These are phyloP conservation scores for Chamaetylas fuelleborni DNA, from an alignment of 2,113 vertebrate genomes.

Conservation along the genomic window DNA sequence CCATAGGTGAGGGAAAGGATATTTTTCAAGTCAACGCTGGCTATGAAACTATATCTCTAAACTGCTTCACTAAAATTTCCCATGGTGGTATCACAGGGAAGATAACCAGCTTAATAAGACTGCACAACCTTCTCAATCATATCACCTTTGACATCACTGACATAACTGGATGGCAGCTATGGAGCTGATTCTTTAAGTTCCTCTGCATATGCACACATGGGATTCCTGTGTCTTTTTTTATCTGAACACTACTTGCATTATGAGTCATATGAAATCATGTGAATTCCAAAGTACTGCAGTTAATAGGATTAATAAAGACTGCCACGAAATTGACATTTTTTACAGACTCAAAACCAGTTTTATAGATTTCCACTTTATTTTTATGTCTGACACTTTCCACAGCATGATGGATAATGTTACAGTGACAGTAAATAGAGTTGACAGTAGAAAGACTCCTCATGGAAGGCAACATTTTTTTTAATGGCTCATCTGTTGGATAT, in stretches of 20 bases:
- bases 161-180: neutral
- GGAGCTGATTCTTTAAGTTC: neutral
- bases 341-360: conserved; percentile 5
- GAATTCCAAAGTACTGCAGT: neutral
- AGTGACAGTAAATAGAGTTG: neutral
- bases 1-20: neutral
- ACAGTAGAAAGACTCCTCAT: neutral
- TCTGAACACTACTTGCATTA: neutral
- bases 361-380: conserved; percentile 57
- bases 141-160: neutral
- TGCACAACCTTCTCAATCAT: neutral
- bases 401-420: conserved; percentile 10
- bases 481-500: neutral
- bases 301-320: conserved; percentile 45
- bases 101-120: neutral
- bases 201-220: neutral
- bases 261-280: neutral
- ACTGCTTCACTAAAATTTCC: neutral
- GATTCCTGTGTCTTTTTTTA: neutral
- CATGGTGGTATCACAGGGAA: neutral
- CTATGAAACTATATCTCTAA: neutral
- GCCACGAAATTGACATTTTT: neutral
- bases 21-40: neutral
- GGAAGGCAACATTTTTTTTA: neutral
- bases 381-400: conserved; percentile 16